Evolutionary conservation across 1,140 invertebrate genomes (phyloP).

Genomic region (Drepana arcuata): DNA sequence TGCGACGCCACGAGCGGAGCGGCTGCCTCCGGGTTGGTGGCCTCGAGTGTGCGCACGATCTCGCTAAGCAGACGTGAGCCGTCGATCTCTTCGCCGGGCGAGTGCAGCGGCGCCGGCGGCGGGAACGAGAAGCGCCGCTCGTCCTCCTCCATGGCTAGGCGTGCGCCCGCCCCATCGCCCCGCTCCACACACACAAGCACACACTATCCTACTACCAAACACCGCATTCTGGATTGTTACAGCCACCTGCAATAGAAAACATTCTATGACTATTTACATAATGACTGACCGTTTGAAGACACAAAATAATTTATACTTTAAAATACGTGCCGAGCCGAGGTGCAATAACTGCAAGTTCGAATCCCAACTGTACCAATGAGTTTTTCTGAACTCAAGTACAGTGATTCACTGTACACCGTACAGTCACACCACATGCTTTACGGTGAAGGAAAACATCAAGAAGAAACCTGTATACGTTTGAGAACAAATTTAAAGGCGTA

Average conservation of each 20-base stretch:
- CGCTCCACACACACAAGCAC: conserved; percentile 27
- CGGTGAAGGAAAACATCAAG: no score
- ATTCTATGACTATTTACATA: background rate
- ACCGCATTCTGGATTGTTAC: conserved; percentile 50
- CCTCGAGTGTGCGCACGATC: conserved; percentile 63
- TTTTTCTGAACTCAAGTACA: no score
- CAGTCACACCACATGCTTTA: no score
- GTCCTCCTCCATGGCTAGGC: conserved; percentile 64
- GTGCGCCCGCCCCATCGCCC: conserved; percentile 42
- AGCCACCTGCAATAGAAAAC: conserved; percentile 48
- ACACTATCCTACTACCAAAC: conserved; percentile 44
- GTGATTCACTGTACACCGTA: no score
- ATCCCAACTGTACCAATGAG: no score
- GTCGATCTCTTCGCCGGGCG: conserved; percentile 66
- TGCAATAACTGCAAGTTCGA: no score
- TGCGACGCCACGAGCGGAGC: conserved; percentile 57
- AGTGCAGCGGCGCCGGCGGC: conserved; percentile 63
- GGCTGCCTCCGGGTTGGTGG: conserved; percentile 58
- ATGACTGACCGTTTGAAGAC: no score
- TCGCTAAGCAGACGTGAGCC: conserved; percentile 62
- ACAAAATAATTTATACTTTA: no score
- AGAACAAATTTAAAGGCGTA: no score
- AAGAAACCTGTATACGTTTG: no score
- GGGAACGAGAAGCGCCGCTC: conserved; percentile 64
- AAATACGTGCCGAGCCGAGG: no score